phyloP scores from a whole-genome alignment of 2,888 invertebrate genomes.

The Drosophila siamana region DNA sequence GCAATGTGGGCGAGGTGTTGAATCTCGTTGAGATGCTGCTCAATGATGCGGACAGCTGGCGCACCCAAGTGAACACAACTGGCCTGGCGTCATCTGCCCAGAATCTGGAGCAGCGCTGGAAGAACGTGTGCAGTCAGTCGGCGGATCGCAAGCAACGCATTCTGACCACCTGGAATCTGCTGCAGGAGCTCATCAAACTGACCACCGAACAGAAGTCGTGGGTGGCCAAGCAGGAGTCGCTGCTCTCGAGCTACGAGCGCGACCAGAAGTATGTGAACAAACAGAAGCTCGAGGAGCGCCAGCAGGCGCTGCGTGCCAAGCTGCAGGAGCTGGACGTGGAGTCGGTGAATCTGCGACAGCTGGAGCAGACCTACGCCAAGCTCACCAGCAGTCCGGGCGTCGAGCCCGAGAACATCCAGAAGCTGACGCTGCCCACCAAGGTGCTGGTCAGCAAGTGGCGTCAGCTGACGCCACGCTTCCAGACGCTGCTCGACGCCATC shows the following conservation, averaged over 20 bases:
- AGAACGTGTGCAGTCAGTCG: conserved; percentile 90
- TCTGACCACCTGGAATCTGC: conserved; percentile 87
- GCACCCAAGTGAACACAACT: conserved; percentile 90
- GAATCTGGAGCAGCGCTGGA: conserved; percentile 92
- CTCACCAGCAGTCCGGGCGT: conserved; percentile 89
- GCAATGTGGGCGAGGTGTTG: conserved; percentile 91
- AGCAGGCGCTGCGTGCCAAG: conserved; percentile 87
- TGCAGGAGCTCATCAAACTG: conserved; percentile 87
- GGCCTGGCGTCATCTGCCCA: conserved; percentile 89
- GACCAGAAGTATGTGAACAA: conserved; percentile 87
- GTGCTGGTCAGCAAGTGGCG: conserved; percentile 89
- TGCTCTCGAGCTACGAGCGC: conserved; percentile 87
- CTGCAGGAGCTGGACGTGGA: conserved; percentile 87
- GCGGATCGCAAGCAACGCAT: conserved; percentile 90
- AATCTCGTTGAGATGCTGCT: conserved; percentile 92
- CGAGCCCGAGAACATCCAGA: conserved; percentile 89
- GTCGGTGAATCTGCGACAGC: conserved; percentile 87
- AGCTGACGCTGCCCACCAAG: conserved; percentile 88
- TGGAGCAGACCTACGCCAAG: conserved; percentile 90
- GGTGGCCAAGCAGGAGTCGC: conserved; percentile 88
- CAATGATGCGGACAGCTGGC: conserved; percentile 90
- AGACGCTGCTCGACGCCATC: conserved; percentile 87
- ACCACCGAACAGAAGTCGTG: conserved; percentile 88
- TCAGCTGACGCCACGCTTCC: conserved; percentile 87
- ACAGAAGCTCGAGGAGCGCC: conserved; percentile 87